phyloP scores from a whole-genome alignment of 2,113 vertebrate species.

The Eublepharis macularius region DNA sequence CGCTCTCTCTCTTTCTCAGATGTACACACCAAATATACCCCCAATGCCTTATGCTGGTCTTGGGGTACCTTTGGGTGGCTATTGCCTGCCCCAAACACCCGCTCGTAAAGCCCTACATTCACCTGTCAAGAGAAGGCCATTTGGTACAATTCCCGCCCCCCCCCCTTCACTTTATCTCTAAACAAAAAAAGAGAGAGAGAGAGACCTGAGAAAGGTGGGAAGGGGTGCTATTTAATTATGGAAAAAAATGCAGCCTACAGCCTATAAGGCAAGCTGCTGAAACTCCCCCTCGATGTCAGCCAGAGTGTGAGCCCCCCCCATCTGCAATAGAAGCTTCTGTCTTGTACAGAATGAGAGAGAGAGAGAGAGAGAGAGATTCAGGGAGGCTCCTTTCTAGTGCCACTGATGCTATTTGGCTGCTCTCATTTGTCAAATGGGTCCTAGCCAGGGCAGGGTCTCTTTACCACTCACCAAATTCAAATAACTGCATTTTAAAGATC shows the following conservation, averaged over 20 bases:
- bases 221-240: background rate
- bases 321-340: constrained; percentile 69
- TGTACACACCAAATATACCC: background rate
- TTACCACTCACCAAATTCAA: constrained; percentile 83
- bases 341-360: constrained; percentile 38
- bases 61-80: background rate
- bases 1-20: constrained; percentile 21
- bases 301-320: constrained; percentile 70
- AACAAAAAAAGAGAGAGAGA: background rate
- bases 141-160: constrained; percentile 38
- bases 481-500: constrained; percentile 80
- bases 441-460: constrained; percentile 75
- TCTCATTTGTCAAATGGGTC: constrained; percentile 87
- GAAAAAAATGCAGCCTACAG: constrained; percentile 65
- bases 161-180: too few species aligned
- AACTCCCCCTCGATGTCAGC: constrained; percentile 79
- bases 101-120: constrained; percentile 62
- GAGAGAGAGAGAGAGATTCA: constrained; percentile 54
- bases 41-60: background rate
- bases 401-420: constrained; percentile 74
- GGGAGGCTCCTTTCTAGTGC: constrained; percentile 71
- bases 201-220: too few species aligned
- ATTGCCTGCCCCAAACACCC: background rate
- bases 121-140: constrained; percentile 72
- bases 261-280: constrained; percentile 74